Conservation (phyloP, 2,113 vertebrate species). For the Pelecanus crispus region DNA sequence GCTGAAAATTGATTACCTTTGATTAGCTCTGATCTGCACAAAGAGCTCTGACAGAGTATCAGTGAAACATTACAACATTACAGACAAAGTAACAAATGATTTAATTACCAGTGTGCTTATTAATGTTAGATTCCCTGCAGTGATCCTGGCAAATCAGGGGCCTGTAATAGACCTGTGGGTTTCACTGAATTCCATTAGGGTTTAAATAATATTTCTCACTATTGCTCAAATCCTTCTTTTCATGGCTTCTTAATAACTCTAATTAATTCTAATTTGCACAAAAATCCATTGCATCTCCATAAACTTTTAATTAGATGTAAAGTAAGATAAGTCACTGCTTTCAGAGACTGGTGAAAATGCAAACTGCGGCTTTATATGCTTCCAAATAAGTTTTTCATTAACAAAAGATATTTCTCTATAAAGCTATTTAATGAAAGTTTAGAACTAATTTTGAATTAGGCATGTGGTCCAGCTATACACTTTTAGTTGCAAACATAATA, state of each 20-base stretch:
- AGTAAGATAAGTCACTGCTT: conserved; percentile 74
- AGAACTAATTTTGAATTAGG: conserved; percentile 64
- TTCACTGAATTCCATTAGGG: conserved; percentile 86
- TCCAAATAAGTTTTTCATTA: conserved; percentile 69
- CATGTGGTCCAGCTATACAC: conserved; percentile 55
- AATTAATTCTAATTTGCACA: conserved; percentile 84
- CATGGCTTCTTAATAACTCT: conserved; percentile 82
- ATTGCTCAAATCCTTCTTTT: conserved; percentile 83
- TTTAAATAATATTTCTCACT: conserved; percentile 87
- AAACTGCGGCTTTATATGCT: conserved; percentile 54
- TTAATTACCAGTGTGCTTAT: conserved; percentile 86
- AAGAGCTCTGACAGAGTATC: conserved; percentile 83
- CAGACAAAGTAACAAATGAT: conserved; percentile 86
- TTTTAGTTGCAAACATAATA: conserved; percentile 68
- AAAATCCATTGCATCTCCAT: conserved; percentile 77
- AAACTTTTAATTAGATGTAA: conserved; percentile 83
- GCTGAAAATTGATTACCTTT: conserved; percentile 89
- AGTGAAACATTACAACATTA: conserved; percentile 87
- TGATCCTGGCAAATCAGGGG: conserved; percentile 83
- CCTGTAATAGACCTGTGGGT: conserved; percentile 84
- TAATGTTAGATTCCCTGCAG: conserved; percentile 87
- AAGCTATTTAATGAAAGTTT: conserved; percentile 67
- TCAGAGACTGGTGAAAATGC: conserved; percentile 63
- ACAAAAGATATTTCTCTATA: conserved; percentile 58
- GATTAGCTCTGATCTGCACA: conserved; percentile 93